phyloP scores from a whole-genome alignment of 53 echinoderm and acorn worm genomes.

The Apostichopus leukothele region DNA sequence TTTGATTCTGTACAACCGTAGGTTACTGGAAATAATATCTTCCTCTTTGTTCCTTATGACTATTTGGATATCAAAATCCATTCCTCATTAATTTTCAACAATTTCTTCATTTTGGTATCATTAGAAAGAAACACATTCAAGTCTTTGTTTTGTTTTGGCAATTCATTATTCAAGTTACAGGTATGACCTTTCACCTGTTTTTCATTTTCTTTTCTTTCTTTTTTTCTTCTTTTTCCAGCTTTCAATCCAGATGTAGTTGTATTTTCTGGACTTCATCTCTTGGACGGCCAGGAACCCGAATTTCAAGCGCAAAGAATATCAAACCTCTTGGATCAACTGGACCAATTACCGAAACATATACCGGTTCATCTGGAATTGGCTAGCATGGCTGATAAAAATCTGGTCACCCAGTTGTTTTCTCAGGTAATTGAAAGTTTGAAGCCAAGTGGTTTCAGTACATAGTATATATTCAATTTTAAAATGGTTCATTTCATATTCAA shows the following conservation, averaged over 20 bases:
- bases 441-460: background rate
- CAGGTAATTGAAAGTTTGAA: conserved; percentile 43
- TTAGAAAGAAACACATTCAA: too few species aligned
- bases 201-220: too few species aligned
- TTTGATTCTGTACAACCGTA: too few species aligned
- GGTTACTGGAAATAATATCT: too few species aligned
- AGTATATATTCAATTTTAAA: too few species aligned
- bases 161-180: too few species aligned
- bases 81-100: too few species aligned
- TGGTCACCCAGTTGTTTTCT: conserved; percentile 54
- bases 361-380: conserved; percentile 92
- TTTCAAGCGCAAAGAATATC: conserved; percentile 55
- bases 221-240: conserved; percentile 41
- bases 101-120: too few species aligned
- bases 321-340: conserved; percentile 50
- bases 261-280: conserved; percentile 92
- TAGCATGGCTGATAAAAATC: conserved; percentile 79
- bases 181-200: too few species aligned
- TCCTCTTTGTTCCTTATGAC: too few species aligned
- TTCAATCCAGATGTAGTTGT: conserved; percentile 85
- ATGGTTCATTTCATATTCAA: background rate
- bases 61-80: too few species aligned
- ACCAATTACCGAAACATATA: conserved; percentile 58
- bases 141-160: too few species aligned
- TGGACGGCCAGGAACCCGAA: conserved; percentile 59